A percentile compares a stretch with the other conserved stretches of the same genome.
These are phyloP conservation scores for Varanus salvator DNA, from an alignment of 2,113 vertebrate species.

Conservation along the genomic window DNA sequence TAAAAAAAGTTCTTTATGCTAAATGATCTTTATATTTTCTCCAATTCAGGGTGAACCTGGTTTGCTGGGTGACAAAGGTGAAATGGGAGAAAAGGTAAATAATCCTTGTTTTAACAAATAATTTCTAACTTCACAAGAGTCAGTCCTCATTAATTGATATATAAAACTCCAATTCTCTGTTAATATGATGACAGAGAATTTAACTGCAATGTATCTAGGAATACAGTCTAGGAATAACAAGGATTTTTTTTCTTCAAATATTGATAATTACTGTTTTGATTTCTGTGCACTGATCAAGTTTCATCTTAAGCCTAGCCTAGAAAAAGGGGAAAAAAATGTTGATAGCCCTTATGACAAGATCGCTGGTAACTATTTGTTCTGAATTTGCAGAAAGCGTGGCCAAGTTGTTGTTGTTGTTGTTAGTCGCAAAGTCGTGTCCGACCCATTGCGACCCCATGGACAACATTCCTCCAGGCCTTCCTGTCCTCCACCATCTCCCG, in stretches of 20 bases:
- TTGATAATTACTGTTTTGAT: not conserved
- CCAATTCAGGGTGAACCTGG: slow-evolving; percentile 76
- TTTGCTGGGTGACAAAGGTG: slow-evolving; percentile 73
- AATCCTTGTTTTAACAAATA: not conserved
- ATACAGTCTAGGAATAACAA: not conserved
- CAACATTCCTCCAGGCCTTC: too few relatives aligned
- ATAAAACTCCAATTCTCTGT: not conserved
- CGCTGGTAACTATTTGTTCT: slow-evolving; percentile 24
- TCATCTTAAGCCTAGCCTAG: not conserved
- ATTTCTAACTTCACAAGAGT: not conserved
- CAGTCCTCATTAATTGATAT: not conserved
- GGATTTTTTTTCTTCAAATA: not conserved
- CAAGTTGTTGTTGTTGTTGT: too few relatives aligned
- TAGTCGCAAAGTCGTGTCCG: too few relatives aligned
- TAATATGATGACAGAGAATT: not conserved
- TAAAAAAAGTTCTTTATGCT: not conserved
- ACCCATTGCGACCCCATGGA: too few relatives aligned
- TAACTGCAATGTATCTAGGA: not conserved
- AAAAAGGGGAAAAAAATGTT: not conserved
- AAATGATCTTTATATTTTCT: slow-evolving; percentile 22
- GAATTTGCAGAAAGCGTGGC: slow-evolving; percentile 25
- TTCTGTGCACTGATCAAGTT: not conserved
- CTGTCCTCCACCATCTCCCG: too few relatives aligned
- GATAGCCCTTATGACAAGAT: not conserved
- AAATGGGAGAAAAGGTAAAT: slow-evolving; percentile 78